phyloP scores from a whole-genome alignment of 92 coral and sea anemone species.

The Epizoanthus ramosus region DNA sequence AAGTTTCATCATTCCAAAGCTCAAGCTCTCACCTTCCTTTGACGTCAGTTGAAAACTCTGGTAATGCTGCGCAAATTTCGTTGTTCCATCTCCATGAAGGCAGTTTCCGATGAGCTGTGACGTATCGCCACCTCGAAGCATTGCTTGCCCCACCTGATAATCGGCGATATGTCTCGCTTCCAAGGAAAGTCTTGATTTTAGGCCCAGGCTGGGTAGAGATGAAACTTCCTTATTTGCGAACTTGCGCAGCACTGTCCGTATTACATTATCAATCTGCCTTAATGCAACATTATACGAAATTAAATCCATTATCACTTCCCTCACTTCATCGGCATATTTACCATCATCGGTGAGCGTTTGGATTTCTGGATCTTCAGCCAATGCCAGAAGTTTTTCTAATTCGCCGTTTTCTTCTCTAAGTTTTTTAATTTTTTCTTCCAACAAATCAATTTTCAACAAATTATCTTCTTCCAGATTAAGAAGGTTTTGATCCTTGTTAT shows the following conservation, averaged over 20 bases:
- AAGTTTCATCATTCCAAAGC: too few species aligned
- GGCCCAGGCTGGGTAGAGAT: constrained; percentile 23
- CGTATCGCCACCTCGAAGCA: constrained; percentile 20
- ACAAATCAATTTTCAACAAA: too few species aligned
- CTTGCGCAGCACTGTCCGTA: constrained; percentile 19
- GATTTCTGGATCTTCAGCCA: too few species aligned
- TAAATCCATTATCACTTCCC: constrained; percentile 8
- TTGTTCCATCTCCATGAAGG: constrained; percentile 31
- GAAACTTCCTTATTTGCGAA: constrained; percentile 21
- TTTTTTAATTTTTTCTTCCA: too few species aligned
- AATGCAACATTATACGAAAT: constrained; percentile 10
- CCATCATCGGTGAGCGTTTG: too few species aligned
- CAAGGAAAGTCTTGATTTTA: constrained; percentile 18
- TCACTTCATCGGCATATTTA: not conserved
- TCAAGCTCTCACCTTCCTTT: not conserved
- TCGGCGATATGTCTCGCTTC: constrained; percentile 27
- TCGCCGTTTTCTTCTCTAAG: too few species aligned
- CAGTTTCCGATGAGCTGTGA: constrained; percentile 35
- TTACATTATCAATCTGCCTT: constrained; percentile 30
- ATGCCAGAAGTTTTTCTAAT: too few species aligned
- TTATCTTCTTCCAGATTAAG: too few species aligned
- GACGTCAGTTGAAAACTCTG: constrained; percentile 25
- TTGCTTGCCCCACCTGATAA: constrained; percentile 24
- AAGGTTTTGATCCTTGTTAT: too few species aligned
- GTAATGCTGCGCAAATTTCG: constrained; percentile 29